Evolutionary conservation across 2,888 invertebrate genomes (phyloP).

Genomic region (Sesamia inferens): DNA sequence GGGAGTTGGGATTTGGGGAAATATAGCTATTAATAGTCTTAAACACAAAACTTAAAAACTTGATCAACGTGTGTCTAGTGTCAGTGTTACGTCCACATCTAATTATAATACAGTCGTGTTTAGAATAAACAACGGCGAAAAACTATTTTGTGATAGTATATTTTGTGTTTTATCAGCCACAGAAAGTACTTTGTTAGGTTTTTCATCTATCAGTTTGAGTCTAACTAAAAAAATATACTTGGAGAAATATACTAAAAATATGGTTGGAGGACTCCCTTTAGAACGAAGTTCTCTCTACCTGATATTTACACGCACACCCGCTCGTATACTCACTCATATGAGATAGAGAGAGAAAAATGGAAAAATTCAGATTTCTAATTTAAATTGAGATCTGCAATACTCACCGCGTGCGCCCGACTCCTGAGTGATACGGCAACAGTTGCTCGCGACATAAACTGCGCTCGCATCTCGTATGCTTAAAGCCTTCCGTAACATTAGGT

Average conservation of each 20-base stretch:
- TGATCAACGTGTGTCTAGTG: no score
- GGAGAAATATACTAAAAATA: not conserved
- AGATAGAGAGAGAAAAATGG: not conserved
- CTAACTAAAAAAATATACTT: not conserved
- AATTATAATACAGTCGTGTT: no score
- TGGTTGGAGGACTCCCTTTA: not conserved
- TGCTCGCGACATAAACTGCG: conserved; percentile 44
- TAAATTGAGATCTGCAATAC: conserved; percentile 26
- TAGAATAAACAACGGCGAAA: no score
- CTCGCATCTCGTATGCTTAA: conserved; percentile 55
- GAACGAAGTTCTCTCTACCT: not conserved
- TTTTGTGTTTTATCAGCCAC: not conserved
- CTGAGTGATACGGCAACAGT: conserved; percentile 44
- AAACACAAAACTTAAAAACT: no score
- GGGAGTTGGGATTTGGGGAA: not conserved
- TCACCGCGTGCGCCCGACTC: conserved; percentile 31
- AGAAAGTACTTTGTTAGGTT: not conserved
- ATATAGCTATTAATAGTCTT: not conserved
- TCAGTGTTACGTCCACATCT: no score
- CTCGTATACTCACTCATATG: not conserved
- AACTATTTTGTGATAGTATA: no score
- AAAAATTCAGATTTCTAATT: not conserved
- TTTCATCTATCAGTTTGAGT: not conserved
- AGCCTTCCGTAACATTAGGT: conserved; percentile 44
- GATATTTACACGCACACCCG: not conserved